Base-by-base conservation (phyloP, 2,888 invertebrate species). In the Meganola albula region DNA sequence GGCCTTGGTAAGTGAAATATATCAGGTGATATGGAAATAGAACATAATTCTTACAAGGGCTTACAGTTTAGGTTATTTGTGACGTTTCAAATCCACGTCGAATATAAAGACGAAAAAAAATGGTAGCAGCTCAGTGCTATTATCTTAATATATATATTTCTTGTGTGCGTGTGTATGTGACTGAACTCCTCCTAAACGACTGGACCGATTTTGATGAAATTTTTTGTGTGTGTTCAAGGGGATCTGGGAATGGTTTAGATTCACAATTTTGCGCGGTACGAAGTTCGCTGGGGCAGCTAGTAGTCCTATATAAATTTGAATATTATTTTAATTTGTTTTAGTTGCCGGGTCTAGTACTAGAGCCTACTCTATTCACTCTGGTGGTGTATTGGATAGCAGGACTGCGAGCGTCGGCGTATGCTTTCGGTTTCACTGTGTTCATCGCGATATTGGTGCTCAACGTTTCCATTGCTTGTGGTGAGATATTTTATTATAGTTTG, bases 331-430 rank as follows among this genome's bases (percentile, higher is more conserved):
- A 32, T 24, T 32, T 92, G n/a, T 93, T 93, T 52, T 70, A 96
- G 96, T 76, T 95, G 39, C 97, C 98, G 4, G 94, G 95, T 16
- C 88, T 96, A 62, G 87, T 96, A 34, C 54, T 96, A 9, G 95
- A 97, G 59, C 95, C 97, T 0, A 62, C 94, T 3, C 59, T 96
- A 31, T 97, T 97, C 77, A 91, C 91, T 0, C 69, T 91, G 25
- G 91, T 97, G 53, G 90, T 93, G 34, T 98, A 98, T 75, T 96
- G 93, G 92, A 87, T 97, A 55, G 90, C 94, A 4, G 96, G 96
- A n/a, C 78, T 96, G 5, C 83, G 92, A 27, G 71, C 87, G 27
- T 90, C 91, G 0, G 42, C 88, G 7, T 90, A 90, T 62, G 92
- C 93, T 5, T 92, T 93, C 61, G 68, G 88, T 1, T 87, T 92